phyloP scores from a whole-genome alignment of 2,797 vertebrate genomes.

The Spatula versicolor region DNA sequence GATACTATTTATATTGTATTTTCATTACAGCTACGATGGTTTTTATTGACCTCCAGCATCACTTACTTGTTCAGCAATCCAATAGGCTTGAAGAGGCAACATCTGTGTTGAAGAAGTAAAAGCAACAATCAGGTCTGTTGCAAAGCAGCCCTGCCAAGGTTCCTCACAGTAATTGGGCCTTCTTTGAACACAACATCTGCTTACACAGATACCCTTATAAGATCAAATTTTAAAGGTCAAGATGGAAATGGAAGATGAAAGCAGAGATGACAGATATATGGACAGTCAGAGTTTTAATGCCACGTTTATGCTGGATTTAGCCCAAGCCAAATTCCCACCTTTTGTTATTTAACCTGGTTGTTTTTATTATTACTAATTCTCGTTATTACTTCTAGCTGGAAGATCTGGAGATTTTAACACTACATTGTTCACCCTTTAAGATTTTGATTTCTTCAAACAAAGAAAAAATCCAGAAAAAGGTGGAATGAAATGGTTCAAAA shows the following conservation, averaged over 20 bases:
- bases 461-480: not conserved
- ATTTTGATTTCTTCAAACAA: not conserved
- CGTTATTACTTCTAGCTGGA: not conserved
- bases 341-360: not conserved
- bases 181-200: not conserved
- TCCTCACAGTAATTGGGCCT: fast-evolving
- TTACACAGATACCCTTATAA: not conserved
- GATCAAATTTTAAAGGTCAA: not conserved
- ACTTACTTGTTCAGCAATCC: not conserved
- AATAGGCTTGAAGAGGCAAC: not conserved
- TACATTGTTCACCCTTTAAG: not conserved
- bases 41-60: not conserved
- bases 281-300: not conserved
- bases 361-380: not conserved
- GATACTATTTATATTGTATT: not conserved
- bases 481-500: not conserved
- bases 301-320: not conserved
- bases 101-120: not conserved
- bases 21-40: fast-evolving
- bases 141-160: not conserved
- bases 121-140: not conserved
- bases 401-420: not conserved
- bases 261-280: not conserved
- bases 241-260: not conserved
- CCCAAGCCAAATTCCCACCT: not conserved